Percentiles rank a stretch among this genome's conserved stretches.
These are phyloP conservation scores for Machimus rusticus DNA, from an alignment of 2,888 invertebrate species.

Conservation along the genomic window DNA sequence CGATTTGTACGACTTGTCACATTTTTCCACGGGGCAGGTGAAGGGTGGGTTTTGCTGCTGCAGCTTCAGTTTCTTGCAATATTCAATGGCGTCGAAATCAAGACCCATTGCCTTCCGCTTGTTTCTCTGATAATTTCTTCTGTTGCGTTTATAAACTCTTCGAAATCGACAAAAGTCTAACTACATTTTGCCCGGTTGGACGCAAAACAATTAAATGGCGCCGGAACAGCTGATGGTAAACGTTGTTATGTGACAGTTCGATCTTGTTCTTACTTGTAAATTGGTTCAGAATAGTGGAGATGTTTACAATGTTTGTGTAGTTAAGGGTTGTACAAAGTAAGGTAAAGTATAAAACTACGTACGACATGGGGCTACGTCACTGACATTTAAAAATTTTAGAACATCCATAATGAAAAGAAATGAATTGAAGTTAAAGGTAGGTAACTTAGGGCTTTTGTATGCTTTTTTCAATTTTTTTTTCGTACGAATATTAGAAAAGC, in stretches of 20 bases:
- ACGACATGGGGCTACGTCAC: too few relatives aligned
- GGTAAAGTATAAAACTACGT: too few relatives aligned
- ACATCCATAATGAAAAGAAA: too few relatives aligned
- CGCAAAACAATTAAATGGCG: neutral
- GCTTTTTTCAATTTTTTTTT: too few relatives aligned
- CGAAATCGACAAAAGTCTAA: neutral
- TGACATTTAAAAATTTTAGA: too few relatives aligned
- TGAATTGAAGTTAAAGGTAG: too few relatives aligned
- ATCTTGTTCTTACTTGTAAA: neutral
- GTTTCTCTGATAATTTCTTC: neutral
- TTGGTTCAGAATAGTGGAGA: neutral
- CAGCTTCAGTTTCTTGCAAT: conserved; percentile 77
- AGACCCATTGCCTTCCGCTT: conserved; percentile 71
- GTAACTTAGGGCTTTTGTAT: too few relatives aligned
- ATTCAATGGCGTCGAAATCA: conserved; percentile 86
- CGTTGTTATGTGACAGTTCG: neutral
- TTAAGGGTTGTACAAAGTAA: neutral
- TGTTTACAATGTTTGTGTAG: neutral
- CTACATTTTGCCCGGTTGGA: neutral
- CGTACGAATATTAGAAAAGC: too few relatives aligned
- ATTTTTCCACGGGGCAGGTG: conserved; percentile 84
- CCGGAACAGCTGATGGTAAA: neutral
- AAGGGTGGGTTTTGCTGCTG: conserved; percentile 78
- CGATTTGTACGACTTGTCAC: conserved; percentile 86
- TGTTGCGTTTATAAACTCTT: neutral